These are phyloP conservation scores for Cephalopterus ornatus DNA, from an alignment of 2,113 vertebrate species.

Conservation along the genomic window DNA sequence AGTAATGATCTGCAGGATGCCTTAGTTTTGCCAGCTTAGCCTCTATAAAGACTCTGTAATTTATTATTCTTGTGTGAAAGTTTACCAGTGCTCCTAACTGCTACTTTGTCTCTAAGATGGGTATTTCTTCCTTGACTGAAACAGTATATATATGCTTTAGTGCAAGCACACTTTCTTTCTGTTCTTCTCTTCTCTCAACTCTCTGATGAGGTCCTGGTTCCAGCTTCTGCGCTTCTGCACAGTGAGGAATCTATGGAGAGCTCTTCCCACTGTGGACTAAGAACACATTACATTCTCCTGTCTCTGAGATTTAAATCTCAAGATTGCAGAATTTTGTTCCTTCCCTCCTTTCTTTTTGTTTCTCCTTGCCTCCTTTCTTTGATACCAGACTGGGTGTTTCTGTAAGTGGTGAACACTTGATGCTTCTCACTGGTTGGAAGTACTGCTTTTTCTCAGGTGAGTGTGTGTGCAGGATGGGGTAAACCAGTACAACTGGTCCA, in stretches of 20 bases:
- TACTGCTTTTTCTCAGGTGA: neutral
- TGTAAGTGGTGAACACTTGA: neutral
- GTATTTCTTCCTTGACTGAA: neutral
- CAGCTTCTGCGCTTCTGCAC: neutral
- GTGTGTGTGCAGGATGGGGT: neutral
- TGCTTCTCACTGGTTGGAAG: neutral
- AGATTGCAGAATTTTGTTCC: neutral
- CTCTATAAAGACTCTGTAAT: neutral
- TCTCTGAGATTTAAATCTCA: neutral
- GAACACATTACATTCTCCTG: neutral
- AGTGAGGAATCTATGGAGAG: neutral
- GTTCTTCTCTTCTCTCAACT: neutral
- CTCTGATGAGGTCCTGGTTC: neutral
- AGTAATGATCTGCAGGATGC: neutral
- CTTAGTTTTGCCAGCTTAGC: neutral
- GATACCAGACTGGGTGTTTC: neutral
- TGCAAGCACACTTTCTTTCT: neutral
- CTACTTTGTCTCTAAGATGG: neutral
- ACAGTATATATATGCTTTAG: neutral
- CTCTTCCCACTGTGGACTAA: neutral
- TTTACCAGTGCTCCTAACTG: neutral
- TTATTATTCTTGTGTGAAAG: neutral
- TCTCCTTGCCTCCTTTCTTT: neutral
- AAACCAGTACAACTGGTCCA: neutral
- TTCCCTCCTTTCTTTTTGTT: neutral